Percentiles rank a stretch among this genome's conserved stretches.
Conservation (phyloP, 2,888 invertebrate species). For the Leucoptera coffeella region DNA sequence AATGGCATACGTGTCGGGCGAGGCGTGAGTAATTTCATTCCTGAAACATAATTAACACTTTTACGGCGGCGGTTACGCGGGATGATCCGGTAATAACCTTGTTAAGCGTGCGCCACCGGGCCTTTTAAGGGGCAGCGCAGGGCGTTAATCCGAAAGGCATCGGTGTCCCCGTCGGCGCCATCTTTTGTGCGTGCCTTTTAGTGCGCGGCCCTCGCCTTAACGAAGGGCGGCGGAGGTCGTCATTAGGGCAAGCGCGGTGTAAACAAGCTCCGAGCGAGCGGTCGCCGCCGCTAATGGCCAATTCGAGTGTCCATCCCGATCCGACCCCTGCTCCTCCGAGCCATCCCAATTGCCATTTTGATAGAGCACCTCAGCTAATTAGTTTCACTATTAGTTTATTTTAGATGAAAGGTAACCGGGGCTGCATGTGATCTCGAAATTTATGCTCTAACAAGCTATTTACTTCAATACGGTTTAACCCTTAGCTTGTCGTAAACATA, state of each 20-base stretch:
- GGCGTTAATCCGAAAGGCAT: constrained; percentile 51
- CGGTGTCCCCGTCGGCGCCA: constrained; percentile 19
- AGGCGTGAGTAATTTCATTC: constrained; percentile 28
- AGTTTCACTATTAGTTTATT: too few relatives aligned
- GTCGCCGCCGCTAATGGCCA: constrained; percentile 40
- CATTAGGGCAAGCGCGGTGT: constrained; percentile 55
- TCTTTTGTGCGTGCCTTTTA: constrained; percentile 45
- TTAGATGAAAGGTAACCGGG: too few relatives aligned
- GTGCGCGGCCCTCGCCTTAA: constrained; percentile 53
- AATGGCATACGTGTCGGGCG: constrained; percentile 8
- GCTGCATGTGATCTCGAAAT: too few relatives aligned
- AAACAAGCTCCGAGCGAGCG: constrained; percentile 50
- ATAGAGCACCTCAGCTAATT: constrained; percentile 29
- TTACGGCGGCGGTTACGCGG: constrained; percentile 45
- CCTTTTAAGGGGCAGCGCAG: constrained; percentile 50
- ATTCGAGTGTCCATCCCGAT: constrained; percentile 48
- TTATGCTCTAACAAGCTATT: too few relatives aligned
- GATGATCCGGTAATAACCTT: constrained; percentile 53
- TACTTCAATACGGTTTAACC: too few relatives aligned
- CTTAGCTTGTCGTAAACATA: too few relatives aligned
- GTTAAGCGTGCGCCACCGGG: constrained; percentile 48
- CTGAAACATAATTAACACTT: constrained; percentile 49
- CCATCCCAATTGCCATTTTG: constrained; percentile 41
- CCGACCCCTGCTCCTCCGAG: constrained; percentile 45
- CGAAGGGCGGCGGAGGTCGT: constrained; percentile 54